Base-by-base conservation (phyloP, 2,113 vertebrate species). In the Lophochroa leadbeateri region DNA sequence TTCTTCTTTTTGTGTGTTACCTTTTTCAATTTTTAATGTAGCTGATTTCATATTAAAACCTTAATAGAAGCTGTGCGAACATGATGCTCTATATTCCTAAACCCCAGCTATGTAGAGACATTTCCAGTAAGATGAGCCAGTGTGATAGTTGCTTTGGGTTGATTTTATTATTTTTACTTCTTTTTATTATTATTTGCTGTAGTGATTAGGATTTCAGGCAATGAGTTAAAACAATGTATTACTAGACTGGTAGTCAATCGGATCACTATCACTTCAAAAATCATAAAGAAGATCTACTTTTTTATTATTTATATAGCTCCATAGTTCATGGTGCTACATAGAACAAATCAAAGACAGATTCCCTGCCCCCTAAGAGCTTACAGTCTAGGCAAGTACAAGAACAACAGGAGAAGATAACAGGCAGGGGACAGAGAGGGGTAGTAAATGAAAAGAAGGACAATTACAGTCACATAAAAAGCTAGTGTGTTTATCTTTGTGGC, bases 301-400 rank as follows among this genome's bases (percentile, higher is more conserved):
- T 97, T 96, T 97, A 97, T 97, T 96, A 94, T 91, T 96, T 96
- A 85, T 96, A 97, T 97, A 96, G 93, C 96, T 96, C 93, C 94
- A 91, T 96, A 90, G 50, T 64, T 92, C 85, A 96, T 97, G 96
- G 95, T 95, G 94, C 94, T 97, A 91, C 95, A 97, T 94, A 90
- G 85, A 86, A 88, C 75, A 93, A 94, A 95, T 47, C 85, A 97
- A 96, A 96, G 79, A 96, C 87, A 94, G 57, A 85, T 90, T 91
- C 68, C 95, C 95, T 97, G 95, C 96, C 94, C 96, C 90, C 94
- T 92, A 96, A 96, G 95, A 97, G 96, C 96, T 94, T 96, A 97
- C 96, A 97, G 90, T 97, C 96, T 97, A 97, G 71, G 96, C 82
- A 97, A 96, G 71, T 87, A 96, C 95, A 95, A 94, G 95, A 96